Conservation (phyloP, 1,140 invertebrate species). For the Drosophila elegans region DNA sequence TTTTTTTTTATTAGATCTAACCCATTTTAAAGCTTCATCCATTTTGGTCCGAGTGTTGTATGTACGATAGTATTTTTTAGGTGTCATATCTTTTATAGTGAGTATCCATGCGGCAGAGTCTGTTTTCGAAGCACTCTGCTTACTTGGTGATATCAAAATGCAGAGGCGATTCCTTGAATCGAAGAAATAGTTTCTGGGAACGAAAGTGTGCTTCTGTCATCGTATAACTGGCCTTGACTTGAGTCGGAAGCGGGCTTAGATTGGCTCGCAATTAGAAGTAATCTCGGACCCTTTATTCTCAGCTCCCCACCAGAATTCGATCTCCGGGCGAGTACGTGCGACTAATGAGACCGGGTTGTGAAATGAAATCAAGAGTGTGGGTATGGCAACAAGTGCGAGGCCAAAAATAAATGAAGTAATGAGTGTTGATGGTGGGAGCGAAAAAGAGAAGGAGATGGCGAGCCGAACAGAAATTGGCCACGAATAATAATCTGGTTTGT, state of each 20-base stretch:
- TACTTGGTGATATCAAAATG: background rate
- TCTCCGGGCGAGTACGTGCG: slow-evolving; percentile 30
- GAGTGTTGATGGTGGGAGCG: slow-evolving; percentile 3
- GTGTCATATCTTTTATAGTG: background rate
- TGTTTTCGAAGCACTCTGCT: background rate
- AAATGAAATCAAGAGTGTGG: slow-evolving; percentile 79
- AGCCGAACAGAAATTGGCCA: slow-evolving; percentile 56
- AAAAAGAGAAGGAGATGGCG: slow-evolving; percentile 14
- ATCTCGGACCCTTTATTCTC: slow-evolving; percentile 22
- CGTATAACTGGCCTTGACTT: slow-evolving; percentile 8
- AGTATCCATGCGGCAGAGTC: background rate
- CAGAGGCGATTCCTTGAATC: background rate
- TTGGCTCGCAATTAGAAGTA: slow-evolving; percentile 35
- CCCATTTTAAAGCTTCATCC: background rate
- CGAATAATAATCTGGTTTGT: slow-evolving; percentile 76
- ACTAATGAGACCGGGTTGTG: slow-evolving; percentile 59
- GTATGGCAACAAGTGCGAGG: slow-evolving; percentile 38
- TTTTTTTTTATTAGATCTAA: background rate
- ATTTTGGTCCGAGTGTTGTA: background rate
- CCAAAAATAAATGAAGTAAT: slow-evolving; percentile 57
- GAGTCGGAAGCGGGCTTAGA: slow-evolving; percentile 11
- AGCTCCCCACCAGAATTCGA: slow-evolving; percentile 13
- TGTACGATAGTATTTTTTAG: background rate
- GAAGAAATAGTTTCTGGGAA: background rate
- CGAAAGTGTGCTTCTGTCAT: background rate